Percentiles rank a stretch among this genome's conserved stretches.
Evolutionary conservation across 2,888 invertebrate species (phyloP).

Genomic region (Ischnura elegans): DNA sequence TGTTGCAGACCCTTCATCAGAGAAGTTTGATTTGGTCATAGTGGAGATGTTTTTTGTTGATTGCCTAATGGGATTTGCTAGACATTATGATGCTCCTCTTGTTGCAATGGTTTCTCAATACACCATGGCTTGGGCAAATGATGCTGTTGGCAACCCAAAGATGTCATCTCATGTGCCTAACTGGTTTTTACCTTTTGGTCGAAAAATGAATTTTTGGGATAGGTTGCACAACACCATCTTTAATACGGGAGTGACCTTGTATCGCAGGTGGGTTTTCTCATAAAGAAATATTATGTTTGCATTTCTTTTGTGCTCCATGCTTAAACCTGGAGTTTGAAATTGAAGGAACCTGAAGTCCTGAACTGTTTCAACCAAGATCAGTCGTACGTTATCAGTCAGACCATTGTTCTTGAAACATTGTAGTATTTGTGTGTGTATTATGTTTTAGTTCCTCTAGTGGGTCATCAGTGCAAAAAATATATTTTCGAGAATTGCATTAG

Average conservation of each 20-base stretch:
- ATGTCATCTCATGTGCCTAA: slow-evolving; percentile 19
- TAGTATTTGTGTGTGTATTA: too few species aligned
- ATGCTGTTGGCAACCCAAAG: slow-evolving; percentile 48
- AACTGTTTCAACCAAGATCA: too few species aligned
- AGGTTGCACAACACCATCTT: slow-evolving; percentile 50
- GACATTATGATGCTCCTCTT: slow-evolving; percentile 50
- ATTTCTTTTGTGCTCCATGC: too few species aligned
- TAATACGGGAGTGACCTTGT: slow-evolving; percentile 6
- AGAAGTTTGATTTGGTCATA: slow-evolving; percentile 62
- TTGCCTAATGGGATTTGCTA: slow-evolving; percentile 46
- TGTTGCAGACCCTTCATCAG: not conserved
- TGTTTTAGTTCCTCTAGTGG: too few species aligned
- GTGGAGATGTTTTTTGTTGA: slow-evolving; percentile 68
- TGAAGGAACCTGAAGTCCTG: too few species aligned
- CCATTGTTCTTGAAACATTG: too few species aligned
- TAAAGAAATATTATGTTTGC: too few species aligned
- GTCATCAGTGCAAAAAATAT: too few species aligned
- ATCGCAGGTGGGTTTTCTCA: not conserved
- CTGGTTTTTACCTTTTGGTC: slow-evolving; percentile 33
- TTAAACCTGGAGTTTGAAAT: too few species aligned
- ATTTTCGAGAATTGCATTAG: too few species aligned
- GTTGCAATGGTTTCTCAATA: slow-evolving; percentile 61
- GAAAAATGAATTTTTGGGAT: slow-evolving; percentile 64
- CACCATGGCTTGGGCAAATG: slow-evolving; percentile 51
- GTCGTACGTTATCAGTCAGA: too few species aligned